phyloP scores from a whole-genome alignment of 2,113 vertebrate genomes.

The Aegotheles bennettii region DNA sequence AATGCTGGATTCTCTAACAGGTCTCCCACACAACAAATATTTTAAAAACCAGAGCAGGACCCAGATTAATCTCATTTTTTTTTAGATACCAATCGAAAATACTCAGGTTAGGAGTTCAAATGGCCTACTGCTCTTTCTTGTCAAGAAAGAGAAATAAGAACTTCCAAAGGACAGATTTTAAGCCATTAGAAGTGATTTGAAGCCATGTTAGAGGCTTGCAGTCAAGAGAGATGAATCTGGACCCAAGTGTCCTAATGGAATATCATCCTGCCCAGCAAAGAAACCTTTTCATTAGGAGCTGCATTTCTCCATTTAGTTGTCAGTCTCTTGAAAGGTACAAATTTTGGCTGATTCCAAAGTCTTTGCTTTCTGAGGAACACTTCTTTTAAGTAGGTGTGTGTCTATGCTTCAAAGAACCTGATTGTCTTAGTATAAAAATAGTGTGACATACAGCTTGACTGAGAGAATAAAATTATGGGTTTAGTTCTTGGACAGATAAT shows the following conservation, averaged over 20 bases:
- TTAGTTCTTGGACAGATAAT: conserved; percentile 49
- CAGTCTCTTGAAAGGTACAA: background rate
- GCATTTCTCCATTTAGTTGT: background rate
- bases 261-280: background rate
- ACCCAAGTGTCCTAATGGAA: background rate
- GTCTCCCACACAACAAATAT: background rate
- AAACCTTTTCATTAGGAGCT: background rate
- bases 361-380: background rate
- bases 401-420: conserved; percentile 40
- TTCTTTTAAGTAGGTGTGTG: conserved; percentile 35
- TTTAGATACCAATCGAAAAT: background rate
- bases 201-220: background rate
- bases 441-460: conserved; percentile 50
- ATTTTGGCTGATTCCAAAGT: background rate
- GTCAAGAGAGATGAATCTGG: background rate
- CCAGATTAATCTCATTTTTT: background rate
- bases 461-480: conserved; percentile 42
- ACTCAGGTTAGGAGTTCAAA: background rate
- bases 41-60: background rate
- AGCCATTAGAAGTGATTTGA: background rate
- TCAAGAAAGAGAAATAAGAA: background rate
- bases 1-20: background rate
- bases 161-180: background rate
- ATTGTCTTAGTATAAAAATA: conserved; percentile 50
- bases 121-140: background rate